Conservation (phyloP, 2,113 vertebrate genomes). For the Mohoua ochrocephala region DNA sequence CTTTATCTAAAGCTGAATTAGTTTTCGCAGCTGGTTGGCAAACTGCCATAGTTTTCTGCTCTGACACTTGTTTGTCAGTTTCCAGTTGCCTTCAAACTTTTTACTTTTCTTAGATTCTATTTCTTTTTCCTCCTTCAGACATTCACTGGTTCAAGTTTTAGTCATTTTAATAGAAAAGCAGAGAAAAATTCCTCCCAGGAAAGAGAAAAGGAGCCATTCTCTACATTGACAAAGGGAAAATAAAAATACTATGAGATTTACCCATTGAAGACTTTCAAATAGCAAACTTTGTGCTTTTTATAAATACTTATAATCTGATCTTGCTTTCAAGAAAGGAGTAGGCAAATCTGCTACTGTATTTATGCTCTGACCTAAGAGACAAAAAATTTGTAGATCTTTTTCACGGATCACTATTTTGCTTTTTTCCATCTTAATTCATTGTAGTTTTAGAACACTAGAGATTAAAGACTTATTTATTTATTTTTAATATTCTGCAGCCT, state of each 20-base stretch:
- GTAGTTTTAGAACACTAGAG: not conserved
- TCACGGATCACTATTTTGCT: not conserved
- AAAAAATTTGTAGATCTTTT: not conserved
- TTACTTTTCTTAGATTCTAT: not conserved
- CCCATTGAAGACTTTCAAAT: not conserved
- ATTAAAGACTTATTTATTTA: not conserved
- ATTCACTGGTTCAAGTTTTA: slow-evolving; percentile 14
- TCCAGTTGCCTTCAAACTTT: slow-evolving; percentile 44
- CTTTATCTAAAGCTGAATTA: slow-evolving; percentile 64
- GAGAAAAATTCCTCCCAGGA: not conserved
- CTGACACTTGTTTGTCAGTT: slow-evolving; percentile 54
- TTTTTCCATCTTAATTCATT: not conserved
- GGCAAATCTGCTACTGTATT: not conserved
- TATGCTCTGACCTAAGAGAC: not conserved
- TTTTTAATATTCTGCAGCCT: not conserved
- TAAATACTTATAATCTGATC: not conserved
- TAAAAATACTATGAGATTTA: not conserved
- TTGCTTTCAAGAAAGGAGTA: not conserved
- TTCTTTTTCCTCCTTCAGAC: not conserved
- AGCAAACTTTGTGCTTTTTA: not conserved
- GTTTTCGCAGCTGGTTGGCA: slow-evolving; percentile 63
- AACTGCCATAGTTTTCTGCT: slow-evolving; percentile 31
- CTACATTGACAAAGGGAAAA: not conserved
- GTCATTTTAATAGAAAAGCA: slow-evolving; percentile 16
- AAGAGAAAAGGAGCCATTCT: not conserved